Conservation (phyloP, 2,113 vertebrate species). For the Percopsis transmontana region DNA sequence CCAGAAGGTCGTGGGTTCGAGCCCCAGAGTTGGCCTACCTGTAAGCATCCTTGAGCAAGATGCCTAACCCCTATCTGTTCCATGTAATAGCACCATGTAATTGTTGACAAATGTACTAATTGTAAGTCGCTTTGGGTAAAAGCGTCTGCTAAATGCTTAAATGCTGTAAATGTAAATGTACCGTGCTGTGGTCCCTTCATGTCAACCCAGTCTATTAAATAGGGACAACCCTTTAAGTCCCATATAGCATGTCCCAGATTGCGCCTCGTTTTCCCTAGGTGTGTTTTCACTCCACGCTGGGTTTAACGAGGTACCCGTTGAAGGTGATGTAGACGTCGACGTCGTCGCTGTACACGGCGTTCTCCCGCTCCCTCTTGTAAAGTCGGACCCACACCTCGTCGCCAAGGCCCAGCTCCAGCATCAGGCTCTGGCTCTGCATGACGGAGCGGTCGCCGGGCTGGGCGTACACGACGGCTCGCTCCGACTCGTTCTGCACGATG, state of each 20-base stretch:
- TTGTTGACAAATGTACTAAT: no score
- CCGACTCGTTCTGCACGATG: conserved; percentile 85
- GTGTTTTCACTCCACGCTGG: conserved; percentile 66
- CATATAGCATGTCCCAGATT: background rate
- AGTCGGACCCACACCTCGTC: conserved; percentile 91
- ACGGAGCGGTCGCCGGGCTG: conserved; percentile 96
- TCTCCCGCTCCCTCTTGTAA: conserved; percentile 90
- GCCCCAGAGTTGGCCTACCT: no score
- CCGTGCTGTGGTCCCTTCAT: background rate
- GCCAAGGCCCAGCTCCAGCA: conserved; percentile 81
- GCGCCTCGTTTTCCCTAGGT: background rate
- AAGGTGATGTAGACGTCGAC: conserved; percentile 94
- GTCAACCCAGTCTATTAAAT: background rate
- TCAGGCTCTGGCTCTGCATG: conserved; percentile 97
- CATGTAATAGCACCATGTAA: no score
- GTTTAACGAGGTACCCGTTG: conserved; percentile 88
- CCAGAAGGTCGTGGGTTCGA: no score
- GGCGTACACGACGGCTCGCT: conserved; percentile 88
- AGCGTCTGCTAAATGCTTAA: no score
- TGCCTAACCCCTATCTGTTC: no score
- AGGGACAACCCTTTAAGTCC: background rate
- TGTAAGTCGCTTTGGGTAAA: no score
- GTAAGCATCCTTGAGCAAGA: no score
- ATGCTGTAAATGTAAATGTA: no score
- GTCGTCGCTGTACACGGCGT: conserved; percentile 92